Base-by-base conservation (phyloP, 1,140 invertebrate genomes). In the Bombus balteatus region DNA sequence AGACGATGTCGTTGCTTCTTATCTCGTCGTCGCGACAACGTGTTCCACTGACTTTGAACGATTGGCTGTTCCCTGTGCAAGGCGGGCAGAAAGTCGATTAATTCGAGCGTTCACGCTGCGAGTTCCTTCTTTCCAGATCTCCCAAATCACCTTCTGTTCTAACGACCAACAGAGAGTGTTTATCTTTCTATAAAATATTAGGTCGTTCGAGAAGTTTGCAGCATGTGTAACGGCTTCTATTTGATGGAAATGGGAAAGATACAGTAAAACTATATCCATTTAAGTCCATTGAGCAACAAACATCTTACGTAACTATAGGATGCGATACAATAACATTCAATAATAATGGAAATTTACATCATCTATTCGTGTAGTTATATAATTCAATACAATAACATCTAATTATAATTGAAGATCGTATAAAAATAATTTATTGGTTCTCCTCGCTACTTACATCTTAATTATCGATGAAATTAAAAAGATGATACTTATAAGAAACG, bases 41-140 rank as follows among this genome's bases (percentile, higher is more conserved):
- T 59, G 74, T 82, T 83, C 85, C 47, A 86, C 25, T 76, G 70
- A 83, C 79, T 74, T 70, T 86, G 74, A 89, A 88, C 78, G 83
- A 86, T 88, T 71, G 88, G 65, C 41, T 59, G 75, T 79, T 84
- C 66, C 13, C 3, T 34, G 57, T 18, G 39, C 37, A 66, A 77
- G 57, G n/a, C 53, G 28, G 37, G 81, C 41, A 62, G 74, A 65
- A 78, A 77, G 65, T 77, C 59, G n/a, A 80, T 59, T 85, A 85
- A 78, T 81, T 59, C 18, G 53, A 66, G 13, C 13, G 32, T 76
- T 88, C 62, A 28, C 65, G 65, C 65, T 57, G 34, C 68, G 59
- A 81, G 28, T 53, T 47, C 41, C 66, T 34, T 43, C 53, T 71
- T 59, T 70, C 10, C 47, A 3, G 1, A 1, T 28, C 25, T 2